A percentile compares a stretch with the other conserved stretches of the same genome.
Evolutionary conservation across 1,140 invertebrate species (phyloP).

Genomic region (Penaeus chinensis): DNA sequence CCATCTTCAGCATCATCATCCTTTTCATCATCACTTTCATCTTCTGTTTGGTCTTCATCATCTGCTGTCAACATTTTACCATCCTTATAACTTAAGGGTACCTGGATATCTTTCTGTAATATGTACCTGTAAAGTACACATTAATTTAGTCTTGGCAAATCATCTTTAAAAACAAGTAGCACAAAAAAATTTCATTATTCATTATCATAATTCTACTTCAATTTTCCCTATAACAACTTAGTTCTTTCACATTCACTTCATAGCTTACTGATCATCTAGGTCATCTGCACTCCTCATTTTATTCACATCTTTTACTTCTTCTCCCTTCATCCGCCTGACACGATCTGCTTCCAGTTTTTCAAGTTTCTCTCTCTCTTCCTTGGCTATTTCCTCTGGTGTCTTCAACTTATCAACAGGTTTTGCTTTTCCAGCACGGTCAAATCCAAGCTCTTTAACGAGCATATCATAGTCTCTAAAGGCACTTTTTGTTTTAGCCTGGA

Average conservation of each 20-base stretch:
- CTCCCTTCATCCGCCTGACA: conserved; percentile 59
- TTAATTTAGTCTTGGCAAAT: no score
- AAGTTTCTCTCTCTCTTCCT: conserved; percentile 52
- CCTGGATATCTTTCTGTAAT: no score
- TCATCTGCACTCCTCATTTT: conserved; percentile 59
- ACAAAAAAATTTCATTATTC: no score
- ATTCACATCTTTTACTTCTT: conserved; percentile 12
- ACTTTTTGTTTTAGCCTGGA: conserved; percentile 47
- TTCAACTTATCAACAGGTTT: conserved; percentile 55
- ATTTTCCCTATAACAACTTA: no score
- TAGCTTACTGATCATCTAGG: conserved; percentile 58
- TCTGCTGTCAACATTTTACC: conserved; percentile 32
- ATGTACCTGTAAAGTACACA: no score
- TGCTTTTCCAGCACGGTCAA: conserved; percentile 57
- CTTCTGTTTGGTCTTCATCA: neutral
- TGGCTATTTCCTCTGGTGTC: conserved; percentile 56
- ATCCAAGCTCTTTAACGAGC: conserved; percentile 40
- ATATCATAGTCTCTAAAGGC: conserved; percentile 56
- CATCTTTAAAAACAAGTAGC: no score
- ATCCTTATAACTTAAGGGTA: conserved; percentile 40
- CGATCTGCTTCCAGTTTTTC: conserved; percentile 52
- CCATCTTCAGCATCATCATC: conserved; percentile 30
- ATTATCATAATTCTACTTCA: no score
- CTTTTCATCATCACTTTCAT: conserved; percentile 48
- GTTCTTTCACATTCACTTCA: no score